Base-by-base conservation (phyloP, 2,797 vertebrate species). In the Philypnodon macrostomus region DNA sequence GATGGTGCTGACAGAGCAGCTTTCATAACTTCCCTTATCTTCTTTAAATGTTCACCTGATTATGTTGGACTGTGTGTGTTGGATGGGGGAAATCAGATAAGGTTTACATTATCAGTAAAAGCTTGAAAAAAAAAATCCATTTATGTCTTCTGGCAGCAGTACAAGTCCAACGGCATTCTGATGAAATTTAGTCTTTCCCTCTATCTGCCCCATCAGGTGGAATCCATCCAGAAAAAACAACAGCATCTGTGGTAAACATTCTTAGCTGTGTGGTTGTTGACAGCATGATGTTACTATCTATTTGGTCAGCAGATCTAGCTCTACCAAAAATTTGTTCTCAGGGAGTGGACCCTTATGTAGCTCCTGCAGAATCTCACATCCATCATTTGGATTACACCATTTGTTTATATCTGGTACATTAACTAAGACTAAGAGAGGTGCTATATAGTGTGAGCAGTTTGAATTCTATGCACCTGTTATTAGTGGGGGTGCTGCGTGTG, bases 1-100 rank as follows among this genome's bases (percentile, higher is more conserved):
- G 45, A 70, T 63, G 60, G 38, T 61, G 56, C 53, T 73, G 63
- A 77, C 45, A 30, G 47, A 73, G 37, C 50, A 59, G 24, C 51
- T 36, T 53, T 60, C 36, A 56, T 61, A 47, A 67, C 31, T 61
- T 69, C 67, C 58, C 74, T 61, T 33, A 37, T 40, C 24, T 21
- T 40, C 23, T 24, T 7, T 63, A 33, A 2, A 23, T 53, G 33
- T 26, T 39, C 27, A 27, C 21, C 37, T 39, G 36, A 48, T 5
- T 46, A 16, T 58, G 41, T 40, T 15, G 49, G 41, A 36, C 29
- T 15, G 12, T 33, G 14, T n/a, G 8, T 8, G 13, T 15, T 42
- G 10, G 4, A 18, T 2, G 11, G 15, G n/a, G 5, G 19, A 40
- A 40, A 40, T 40, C 38, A 30, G 27, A 44, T 30, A n/a, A 30